Conservation (phyloP, 2,888 invertebrate genomes). For the Gandaritis pyraliata region DNA sequence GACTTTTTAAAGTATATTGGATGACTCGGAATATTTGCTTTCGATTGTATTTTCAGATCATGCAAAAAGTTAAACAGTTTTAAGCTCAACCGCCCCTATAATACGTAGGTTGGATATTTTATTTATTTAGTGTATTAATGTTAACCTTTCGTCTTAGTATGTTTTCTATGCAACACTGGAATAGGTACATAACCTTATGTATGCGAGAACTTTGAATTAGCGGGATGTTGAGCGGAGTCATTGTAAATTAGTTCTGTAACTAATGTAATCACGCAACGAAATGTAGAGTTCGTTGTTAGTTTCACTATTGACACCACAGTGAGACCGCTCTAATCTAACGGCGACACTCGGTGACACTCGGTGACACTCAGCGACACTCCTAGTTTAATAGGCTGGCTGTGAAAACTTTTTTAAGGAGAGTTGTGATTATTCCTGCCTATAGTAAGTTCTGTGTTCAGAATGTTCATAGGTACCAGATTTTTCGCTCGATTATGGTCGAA, state of each 20-base stretch:
- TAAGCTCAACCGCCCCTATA: no score
- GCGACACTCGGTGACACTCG: background rate
- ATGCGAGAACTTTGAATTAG: conserved; percentile 13
- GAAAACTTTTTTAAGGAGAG: background rate
- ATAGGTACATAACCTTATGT: background rate
- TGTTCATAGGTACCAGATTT: background rate
- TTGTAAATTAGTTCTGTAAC: conserved; percentile 19
- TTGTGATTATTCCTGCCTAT: no score
- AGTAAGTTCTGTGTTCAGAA: no score
- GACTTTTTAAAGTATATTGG: no score
- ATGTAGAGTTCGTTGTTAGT: conserved; percentile 18
- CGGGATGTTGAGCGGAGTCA: conserved; percentile 9
- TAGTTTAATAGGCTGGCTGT: background rate
- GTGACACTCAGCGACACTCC: no score
- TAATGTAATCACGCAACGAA: conserved; percentile 14
- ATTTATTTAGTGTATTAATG: no score
- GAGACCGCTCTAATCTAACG: conserved; percentile 4
- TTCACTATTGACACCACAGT: background rate
- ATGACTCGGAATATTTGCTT: no score
- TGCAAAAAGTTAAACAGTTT: no score
- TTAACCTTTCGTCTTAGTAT: background rate
- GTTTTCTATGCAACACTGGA: conserved; percentile 4
- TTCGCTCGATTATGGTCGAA: no score
- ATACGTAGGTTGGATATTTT: no score
- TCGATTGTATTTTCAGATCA: no score